Percentiles rank a stretch among this genome's conserved stretches.
Conservation (phyloP, 2,113 vertebrate species). For the Hemichromis elongatus region DNA sequence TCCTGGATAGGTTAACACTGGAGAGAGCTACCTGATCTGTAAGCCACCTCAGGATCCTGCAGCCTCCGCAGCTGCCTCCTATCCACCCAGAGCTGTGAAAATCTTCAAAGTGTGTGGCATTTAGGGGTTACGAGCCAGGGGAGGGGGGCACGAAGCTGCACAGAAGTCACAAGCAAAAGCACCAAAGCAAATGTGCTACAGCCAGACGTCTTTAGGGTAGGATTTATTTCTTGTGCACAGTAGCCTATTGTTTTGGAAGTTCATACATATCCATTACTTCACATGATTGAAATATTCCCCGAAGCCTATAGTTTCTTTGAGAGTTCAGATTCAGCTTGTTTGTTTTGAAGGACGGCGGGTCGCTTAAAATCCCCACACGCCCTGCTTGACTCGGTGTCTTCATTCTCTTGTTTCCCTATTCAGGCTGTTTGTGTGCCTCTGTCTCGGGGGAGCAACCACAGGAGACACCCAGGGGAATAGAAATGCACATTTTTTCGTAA, state of each 20-base stretch:
- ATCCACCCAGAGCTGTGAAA: constrained; percentile 36
- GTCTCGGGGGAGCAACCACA: constrained; percentile 18
- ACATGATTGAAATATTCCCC: constrained; percentile 47
- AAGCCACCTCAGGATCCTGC: constrained; percentile 23
- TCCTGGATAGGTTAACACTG: constrained; percentile 29
- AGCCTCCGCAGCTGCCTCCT: neutral
- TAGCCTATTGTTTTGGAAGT: constrained; percentile 59
- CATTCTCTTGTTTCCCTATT: constrained; percentile 9
- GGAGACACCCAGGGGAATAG: constrained; percentile 47
- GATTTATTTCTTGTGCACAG: constrained; percentile 41
- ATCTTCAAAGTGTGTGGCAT: constrained; percentile 40
- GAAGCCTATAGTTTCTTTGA: constrained; percentile 29
- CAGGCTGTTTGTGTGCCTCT: constrained; percentile 4
- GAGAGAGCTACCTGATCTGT: constrained; percentile 37
- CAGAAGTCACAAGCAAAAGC: constrained; percentile 32
- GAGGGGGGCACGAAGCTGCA: neutral
- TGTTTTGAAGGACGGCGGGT: neutral
- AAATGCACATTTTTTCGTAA: constrained; percentile 57
- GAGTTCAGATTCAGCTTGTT: constrained; percentile 54
- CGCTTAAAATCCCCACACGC: constrained; percentile 30
- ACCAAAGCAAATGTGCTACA: constrained; percentile 28
- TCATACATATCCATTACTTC: constrained; percentile 52
- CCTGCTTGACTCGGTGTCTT: constrained; percentile 31
- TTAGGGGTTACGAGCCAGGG: neutral
- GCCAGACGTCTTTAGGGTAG: constrained; percentile 37